Conservation (phyloP, 2,797 vertebrate genomes). For the Vipera ursinii region DNA sequence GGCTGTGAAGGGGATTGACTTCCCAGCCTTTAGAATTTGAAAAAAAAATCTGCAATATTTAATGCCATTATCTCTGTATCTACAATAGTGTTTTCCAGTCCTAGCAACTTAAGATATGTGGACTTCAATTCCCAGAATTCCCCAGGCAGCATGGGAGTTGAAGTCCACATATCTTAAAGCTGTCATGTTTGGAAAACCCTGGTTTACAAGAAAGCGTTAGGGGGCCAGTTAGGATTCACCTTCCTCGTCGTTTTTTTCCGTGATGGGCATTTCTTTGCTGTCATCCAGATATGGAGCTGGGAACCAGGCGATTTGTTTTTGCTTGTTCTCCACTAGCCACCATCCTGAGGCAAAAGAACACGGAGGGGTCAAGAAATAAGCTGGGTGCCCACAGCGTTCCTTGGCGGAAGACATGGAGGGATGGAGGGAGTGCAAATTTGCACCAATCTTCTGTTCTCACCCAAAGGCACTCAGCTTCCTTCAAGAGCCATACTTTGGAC, state of each 20-base stretch:
- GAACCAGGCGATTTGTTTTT: constrained; percentile 86
- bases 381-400: background rate
- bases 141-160: background rate
- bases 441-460: background rate
- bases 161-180: background rate
- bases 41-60: no score
- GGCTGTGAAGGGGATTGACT: no score
- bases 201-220: background rate
- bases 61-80: no score
- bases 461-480: background rate
- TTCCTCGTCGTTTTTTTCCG: constrained; percentile 37
- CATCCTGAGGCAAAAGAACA: constrained; percentile 74
- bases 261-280: constrained; percentile 35
- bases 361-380: fast-evolving
- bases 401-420: background rate
- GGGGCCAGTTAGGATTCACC: constrained; percentile 56
- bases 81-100: background rate
- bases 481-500: background rate
- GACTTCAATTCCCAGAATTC: background rate
- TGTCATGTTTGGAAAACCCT: background rate
- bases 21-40: no score
- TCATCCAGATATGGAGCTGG: constrained; percentile 85
- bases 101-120: background rate
- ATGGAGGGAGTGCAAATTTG: background rate
- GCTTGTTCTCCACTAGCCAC: constrained; percentile 90